phyloP scores from a whole-genome alignment of 2,888 invertebrate species.

The Lamellibrachia satsuma region DNA sequence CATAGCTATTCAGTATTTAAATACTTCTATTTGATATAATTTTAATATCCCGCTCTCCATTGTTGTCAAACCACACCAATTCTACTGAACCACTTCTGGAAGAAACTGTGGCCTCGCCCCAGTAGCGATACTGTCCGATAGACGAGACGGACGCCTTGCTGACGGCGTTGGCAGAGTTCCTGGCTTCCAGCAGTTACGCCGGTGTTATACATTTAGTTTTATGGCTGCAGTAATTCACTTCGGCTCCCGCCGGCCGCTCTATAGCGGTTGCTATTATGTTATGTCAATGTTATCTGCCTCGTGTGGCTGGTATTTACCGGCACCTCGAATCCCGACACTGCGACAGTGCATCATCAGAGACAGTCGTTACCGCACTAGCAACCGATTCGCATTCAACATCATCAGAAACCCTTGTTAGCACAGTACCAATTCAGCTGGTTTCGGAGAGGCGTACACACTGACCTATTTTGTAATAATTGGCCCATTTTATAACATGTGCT shows the following conservation, averaged over 20 bases:
- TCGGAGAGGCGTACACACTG: background rate
- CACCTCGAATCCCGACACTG: background rate
- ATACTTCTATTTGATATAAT: too few relatives aligned
- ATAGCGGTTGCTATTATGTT: background rate
- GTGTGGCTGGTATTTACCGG: constrained; percentile 1
- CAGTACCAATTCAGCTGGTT: background rate
- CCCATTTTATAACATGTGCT: background rate
- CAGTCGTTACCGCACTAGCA: constrained; percentile 8
- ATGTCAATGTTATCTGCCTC: background rate
- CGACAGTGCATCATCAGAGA: background rate
- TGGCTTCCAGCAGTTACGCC: background rate
- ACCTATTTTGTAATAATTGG: background rate
- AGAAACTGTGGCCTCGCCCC: too few relatives aligned
- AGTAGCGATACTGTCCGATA: background rate
- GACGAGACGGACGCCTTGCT: background rate
- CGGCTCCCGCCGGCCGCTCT: background rate
- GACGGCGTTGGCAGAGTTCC: background rate
- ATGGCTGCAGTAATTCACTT: background rate
- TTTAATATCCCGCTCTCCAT: too few relatives aligned
- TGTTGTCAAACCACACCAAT: too few relatives aligned
- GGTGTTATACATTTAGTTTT: background rate
- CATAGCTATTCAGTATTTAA: too few relatives aligned
- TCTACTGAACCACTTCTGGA: too few relatives aligned
- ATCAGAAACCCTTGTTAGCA: background rate
- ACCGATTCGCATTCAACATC: background rate